Conservation (phyloP, 2,113 vertebrate species). For the Tyrannus savana region DNA sequence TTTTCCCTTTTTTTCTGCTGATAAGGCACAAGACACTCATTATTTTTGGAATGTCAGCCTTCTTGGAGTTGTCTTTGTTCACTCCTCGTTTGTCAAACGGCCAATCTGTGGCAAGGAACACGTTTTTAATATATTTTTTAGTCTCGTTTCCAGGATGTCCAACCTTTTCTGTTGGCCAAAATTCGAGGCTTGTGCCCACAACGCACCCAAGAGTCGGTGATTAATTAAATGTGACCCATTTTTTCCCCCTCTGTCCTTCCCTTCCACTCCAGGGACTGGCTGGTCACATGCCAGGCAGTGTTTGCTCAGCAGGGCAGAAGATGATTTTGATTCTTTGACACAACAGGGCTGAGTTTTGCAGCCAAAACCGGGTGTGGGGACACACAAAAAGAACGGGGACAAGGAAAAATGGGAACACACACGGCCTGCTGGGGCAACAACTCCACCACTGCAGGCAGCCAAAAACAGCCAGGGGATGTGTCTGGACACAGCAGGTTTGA, state of each 20-base stretch:
- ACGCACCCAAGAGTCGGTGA: neutral
- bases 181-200: neutral
- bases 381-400: neutral
- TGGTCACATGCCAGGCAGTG: neutral
- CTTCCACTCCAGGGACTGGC: neutral
- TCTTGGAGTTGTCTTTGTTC: neutral
- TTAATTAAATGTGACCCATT: neutral
- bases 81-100: neutral
- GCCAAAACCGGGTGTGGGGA: neutral
- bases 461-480: neutral
- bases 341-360: neutral
- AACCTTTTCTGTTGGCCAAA: too few relatives aligned
- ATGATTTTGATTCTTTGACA: neutral
- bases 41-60: neutral
- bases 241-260: neutral
- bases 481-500: too few relatives aligned
- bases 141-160: neutral
- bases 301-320: neutral
- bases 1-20: neutral
- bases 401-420: neutral
- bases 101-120: neutral
- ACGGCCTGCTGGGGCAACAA: neutral
- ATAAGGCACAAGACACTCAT: neutral
- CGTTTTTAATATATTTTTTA: neutral
- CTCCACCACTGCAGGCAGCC: fast-evolving